Percentiles rank a stretch among this genome's conserved stretches.
phyloP scores from a whole-genome alignment of 1,140 invertebrate genomes.

The Drosophila parabipectinata region DNA sequence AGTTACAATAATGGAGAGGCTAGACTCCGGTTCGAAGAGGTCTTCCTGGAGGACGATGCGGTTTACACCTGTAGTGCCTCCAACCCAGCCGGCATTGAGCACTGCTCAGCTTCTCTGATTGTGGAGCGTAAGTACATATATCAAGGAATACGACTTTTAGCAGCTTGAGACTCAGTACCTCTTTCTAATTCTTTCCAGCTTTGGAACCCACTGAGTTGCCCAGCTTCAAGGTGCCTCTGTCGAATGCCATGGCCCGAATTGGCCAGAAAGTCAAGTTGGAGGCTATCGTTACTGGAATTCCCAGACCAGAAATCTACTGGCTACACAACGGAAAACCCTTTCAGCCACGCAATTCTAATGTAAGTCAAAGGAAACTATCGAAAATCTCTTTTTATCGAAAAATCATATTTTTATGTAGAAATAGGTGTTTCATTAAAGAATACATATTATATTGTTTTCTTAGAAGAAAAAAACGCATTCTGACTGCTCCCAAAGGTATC shows the following conservation, averaged over 20 bases:
- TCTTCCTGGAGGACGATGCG: conserved; percentile 87
- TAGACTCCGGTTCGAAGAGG: conserved; percentile 88
- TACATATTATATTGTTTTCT: too few species aligned
- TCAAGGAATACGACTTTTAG: not conserved
- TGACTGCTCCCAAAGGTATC: conserved; percentile 8
- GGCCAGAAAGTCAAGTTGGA: conserved; percentile 88
- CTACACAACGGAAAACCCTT: conserved; percentile 87
- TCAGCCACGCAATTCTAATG: conserved; percentile 74
- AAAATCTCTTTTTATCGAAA: too few species aligned
- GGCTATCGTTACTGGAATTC: conserved; percentile 90
- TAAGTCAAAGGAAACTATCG: conserved; percentile 24
- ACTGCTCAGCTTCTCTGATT: conserved; percentile 89
- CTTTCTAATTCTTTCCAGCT: conserved; percentile 61
- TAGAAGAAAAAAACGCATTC: not conserved
- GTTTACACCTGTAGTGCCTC: conserved; percentile 89
- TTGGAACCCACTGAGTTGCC: conserved; percentile 88
- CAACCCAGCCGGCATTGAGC: conserved; percentile 89
- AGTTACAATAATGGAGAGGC: conserved; percentile 91
- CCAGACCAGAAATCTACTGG: conserved; percentile 89
- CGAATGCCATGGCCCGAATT: conserved; percentile 87
- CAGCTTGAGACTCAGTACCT: not conserved
- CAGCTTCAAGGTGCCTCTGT: conserved; percentile 87
- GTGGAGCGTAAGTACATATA: conserved; percentile 88
- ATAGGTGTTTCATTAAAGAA: not conserved
- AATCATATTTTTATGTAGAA: not conserved